These are phyloP conservation scores for Margaritifera margaritifera DNA, from an alignment of 2,888 invertebrate genomes.

Conservation along the genomic window DNA sequence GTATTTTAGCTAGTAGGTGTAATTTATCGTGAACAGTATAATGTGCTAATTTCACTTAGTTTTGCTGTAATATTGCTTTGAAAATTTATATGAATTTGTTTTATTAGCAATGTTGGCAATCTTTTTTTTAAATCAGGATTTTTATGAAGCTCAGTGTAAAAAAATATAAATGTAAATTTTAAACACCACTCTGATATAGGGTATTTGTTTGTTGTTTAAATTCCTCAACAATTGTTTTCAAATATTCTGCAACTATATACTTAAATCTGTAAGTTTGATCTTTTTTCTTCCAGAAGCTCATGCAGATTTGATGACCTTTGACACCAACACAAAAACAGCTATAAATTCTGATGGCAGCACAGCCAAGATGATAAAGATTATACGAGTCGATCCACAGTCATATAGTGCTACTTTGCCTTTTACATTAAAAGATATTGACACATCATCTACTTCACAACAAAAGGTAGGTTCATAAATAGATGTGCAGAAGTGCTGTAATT, in stretches of 20 bases:
- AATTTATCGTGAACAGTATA: no score
- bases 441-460: constrained; percentile 20
- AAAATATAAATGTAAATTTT: neutral
- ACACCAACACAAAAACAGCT: constrained; percentile 31
- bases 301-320: constrained; percentile 38
- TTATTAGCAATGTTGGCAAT: no score
- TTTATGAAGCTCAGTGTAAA: neutral
- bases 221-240: no score
- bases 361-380: constrained; percentile 44
- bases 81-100: no score
- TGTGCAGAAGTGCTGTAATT: neutral
- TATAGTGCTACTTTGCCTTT: constrained; percentile 50
- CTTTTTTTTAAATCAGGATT: no score
- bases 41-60: no score
- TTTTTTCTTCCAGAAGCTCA: constrained; percentile 22
- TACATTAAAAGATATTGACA: constrained; percentile 57
- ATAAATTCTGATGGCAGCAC: constrained; percentile 24
- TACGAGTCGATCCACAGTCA: constrained; percentile 26
- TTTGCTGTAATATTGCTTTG: no score
- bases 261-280: no score
- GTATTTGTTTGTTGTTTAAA: no score
- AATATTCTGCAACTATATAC: neutral
- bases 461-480: constrained; percentile 23
- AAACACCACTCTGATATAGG: no score
- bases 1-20: no score